A percentile compares a stretch with the other conserved stretches of the same genome.
Conservation (phyloP, 2,888 invertebrate species). For the Watsonalla cultraria region DNA sequence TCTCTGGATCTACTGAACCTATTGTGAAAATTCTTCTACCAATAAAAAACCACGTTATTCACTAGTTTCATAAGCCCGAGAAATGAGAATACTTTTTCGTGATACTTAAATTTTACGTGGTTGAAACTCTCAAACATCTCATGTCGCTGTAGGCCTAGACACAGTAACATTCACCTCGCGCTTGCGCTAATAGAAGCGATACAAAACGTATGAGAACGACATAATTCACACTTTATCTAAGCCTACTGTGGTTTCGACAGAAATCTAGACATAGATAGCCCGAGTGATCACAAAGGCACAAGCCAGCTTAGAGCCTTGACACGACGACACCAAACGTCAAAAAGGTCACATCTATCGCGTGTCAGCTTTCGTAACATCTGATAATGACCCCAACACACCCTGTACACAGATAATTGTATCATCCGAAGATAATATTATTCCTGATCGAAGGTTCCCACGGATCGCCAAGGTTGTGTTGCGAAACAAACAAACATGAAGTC, state of each 20-base stretch:
- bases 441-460: not conserved
- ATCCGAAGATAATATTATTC: not conserved
- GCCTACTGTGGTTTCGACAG: too few species aligned
- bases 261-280: too few species aligned
- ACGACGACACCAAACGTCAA: not conserved
- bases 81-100: too few species aligned
- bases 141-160: too few species aligned
- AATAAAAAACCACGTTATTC: too few species aligned
- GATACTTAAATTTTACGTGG: too few species aligned
- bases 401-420: constrained; percentile 1
- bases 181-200: not conserved
- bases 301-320: not conserved
- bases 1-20: too few species aligned
- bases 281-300: not conserved
- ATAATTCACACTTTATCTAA: not conserved
- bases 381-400: not conserved
- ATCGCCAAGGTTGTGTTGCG: not conserved
- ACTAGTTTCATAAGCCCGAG: too few species aligned
- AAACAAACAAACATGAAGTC: not conserved
- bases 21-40: too few species aligned
- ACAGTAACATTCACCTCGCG: too few species aligned
- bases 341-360: constrained; percentile 1
- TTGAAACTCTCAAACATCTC: too few species aligned
- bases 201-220: not conserved
- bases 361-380: not conserved